A percentile compares a stretch with the other conserved stretches of the same genome.
Conservation (phyloP, 2,888 invertebrate genomes). For the Hydroisotoma schaefferi region DNA sequence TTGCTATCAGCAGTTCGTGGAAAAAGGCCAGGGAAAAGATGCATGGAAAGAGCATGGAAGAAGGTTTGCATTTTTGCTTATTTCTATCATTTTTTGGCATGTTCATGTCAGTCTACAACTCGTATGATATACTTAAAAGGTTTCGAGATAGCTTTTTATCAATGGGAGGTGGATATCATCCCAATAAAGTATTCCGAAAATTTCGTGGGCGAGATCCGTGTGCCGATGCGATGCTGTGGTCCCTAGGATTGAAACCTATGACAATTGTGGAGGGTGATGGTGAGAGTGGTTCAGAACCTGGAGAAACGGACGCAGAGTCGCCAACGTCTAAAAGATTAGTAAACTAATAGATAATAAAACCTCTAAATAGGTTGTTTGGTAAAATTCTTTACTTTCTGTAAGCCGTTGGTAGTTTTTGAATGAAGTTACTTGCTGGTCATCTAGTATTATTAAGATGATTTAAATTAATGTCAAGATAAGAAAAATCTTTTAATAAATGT, state of each 20-base stretch:
- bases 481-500: too few species aligned
- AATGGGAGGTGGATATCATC: conserved; percentile 74
- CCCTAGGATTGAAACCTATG: conserved; percentile 54
- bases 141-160: conserved; percentile 80
- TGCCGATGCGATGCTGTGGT: conserved; percentile 71
- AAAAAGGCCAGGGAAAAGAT: conserved; percentile 22
- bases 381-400: too few species aligned
- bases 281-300: not conserved
- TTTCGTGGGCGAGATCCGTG: conserved; percentile 91
- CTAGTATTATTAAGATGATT: too few species aligned
- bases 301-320: not conserved
- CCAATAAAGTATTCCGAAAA: conserved; percentile 79
- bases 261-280: conserved; percentile 8
- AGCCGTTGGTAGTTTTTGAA: too few species aligned
- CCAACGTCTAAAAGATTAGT: not conserved
- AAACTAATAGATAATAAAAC: not conserved
- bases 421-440: too few species aligned
- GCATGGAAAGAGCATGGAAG: conserved; percentile 28
- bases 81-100: too few species aligned
- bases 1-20: conserved; percentile 74
- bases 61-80: conserved; percentile 15
- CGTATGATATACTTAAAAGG: conserved; percentile 51
- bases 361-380: too few species aligned
- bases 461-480: too few species aligned
- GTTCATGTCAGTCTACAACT: too few species aligned